A percentile compares a stretch with the other conserved stretches of the same genome.
Conservation (phyloP, 2,888 invertebrate species). For the Eulithis testata region DNA sequence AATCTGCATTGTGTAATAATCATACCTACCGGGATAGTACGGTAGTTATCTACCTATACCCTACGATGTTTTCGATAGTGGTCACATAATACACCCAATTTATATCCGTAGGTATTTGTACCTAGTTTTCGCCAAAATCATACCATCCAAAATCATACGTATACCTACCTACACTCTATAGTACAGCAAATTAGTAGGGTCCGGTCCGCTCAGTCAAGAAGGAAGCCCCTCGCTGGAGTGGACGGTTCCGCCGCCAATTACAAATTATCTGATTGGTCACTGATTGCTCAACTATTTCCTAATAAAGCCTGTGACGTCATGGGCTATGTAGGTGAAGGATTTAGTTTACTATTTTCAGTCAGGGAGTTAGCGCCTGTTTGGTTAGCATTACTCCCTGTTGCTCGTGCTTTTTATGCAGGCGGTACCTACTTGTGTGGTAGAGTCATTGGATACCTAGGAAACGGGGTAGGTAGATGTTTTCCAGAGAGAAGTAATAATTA, state of each 20-base stretch:
- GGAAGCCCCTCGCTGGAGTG: slow-evolving; percentile 69
- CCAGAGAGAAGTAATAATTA: no score
- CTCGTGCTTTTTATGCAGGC: slow-evolving; percentile 10
- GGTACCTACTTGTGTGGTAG: neutral
- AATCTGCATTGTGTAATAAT: no score
- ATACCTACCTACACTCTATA: no score
- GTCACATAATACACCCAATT: no score
- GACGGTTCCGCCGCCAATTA: slow-evolving; percentile 77
- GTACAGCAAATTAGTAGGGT: slow-evolving; percentile 40
- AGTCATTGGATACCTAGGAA: no score
- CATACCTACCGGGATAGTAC: no score
- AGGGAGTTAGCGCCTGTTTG: slow-evolving; percentile 6
- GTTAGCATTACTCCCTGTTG: neutral
- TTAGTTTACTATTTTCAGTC: slow-evolving; percentile 25
- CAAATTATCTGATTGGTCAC: slow-evolving; percentile 78
- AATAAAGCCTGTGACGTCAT: slow-evolving; percentile 65
- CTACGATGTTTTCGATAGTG: no score
- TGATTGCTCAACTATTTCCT: slow-evolving; percentile 81
- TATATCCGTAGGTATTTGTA: no score
- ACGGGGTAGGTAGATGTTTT: no score
- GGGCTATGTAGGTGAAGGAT: slow-evolving; percentile 55
- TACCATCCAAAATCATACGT: slow-evolving; percentile 28
- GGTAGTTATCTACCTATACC: no score
- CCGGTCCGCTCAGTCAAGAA: slow-evolving; percentile 56
- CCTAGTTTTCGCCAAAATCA: slow-evolving; percentile 2